These are phyloP conservation scores for Dysidea cf. avara DNA, from an alignment of 37 sponge, comb jelly and placozoan genomes.

Conservation along the genomic window DNA sequence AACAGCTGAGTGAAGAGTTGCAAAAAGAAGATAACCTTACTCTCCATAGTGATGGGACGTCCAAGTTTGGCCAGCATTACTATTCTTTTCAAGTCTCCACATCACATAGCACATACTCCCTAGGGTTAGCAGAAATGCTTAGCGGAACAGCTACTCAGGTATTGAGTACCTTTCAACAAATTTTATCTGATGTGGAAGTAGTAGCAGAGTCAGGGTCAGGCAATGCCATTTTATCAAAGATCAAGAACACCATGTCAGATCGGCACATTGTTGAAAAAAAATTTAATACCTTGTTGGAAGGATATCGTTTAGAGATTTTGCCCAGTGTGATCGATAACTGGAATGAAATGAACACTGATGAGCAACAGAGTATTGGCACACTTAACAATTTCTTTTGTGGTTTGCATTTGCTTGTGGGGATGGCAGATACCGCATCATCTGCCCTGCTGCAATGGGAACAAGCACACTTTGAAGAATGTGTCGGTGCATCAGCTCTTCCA, in stretches of 20 bases:
- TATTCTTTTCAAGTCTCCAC: background rate
- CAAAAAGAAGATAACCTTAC: background rate
- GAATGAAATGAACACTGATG: background rate
- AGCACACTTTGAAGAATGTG: constrained; percentile 3
- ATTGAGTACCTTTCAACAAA: background rate
- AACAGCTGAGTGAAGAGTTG: background rate
- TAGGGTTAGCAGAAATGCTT: constrained; percentile 7
- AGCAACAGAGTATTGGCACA: too few species aligned
- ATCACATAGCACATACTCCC: background rate
- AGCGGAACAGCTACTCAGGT: constrained; percentile 6
- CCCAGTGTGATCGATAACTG: background rate
- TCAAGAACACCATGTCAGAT: constrained; percentile 24
- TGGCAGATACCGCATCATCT: constrained; percentile 23
- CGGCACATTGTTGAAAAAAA: too few species aligned
- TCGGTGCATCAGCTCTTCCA: background rate
- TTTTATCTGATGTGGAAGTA: background rate
- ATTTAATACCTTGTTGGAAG: background rate
- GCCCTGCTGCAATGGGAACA: constrained; percentile 19
- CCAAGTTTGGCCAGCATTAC: constrained; percentile 22
- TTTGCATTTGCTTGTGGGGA: constrained; percentile 33
- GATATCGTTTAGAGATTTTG: background rate
- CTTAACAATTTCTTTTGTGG: constrained; percentile 42
- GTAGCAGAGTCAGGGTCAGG: background rate
- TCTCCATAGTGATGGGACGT: constrained; percentile 14
- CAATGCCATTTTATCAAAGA: background rate